phyloP scores from a whole-genome alignment of 2,888 invertebrate genomes.

The Cepaea hortensis region DNA sequence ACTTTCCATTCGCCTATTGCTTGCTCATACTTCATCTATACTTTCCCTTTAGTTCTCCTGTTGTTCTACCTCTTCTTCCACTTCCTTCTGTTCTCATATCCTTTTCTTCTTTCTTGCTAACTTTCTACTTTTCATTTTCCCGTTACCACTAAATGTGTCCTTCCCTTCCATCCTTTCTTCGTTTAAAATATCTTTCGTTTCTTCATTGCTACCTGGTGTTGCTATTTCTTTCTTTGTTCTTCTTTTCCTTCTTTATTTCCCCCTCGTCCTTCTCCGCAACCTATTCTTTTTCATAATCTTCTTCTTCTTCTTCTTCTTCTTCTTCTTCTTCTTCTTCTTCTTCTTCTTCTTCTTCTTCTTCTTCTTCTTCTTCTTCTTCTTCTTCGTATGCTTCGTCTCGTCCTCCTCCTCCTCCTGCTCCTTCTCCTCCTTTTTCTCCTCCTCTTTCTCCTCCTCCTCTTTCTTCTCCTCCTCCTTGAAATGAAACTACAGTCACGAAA shows the following conservation, averaged over 20 bases:
- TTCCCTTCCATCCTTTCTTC: too few relatives aligned
- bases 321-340: not conserved
- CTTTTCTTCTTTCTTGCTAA: not conserved
- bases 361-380: not conserved
- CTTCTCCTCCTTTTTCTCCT: not conserved
- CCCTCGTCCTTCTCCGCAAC: not conserved
- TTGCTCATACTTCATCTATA: not conserved
- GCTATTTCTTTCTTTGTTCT: not conserved
- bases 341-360: not conserved
- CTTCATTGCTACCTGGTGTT: not conserved
- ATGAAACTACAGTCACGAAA: too few relatives aligned
- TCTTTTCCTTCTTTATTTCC: not conserved
- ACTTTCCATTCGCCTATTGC: not conserved
- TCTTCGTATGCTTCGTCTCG: not conserved
- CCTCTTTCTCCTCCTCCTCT: not conserved
- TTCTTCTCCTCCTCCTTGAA: not conserved
- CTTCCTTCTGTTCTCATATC: not conserved
- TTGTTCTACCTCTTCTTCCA: not conserved
- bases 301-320: not conserved
- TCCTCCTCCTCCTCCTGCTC: not conserved
- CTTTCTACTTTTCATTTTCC: not conserved
- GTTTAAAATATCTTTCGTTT: too few relatives aligned
- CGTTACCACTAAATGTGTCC: too few relatives aligned
- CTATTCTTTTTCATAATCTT: not conserved
- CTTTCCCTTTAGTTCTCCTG: not conserved